Evolutionary conservation across 1,140 invertebrate species (phyloP), one percentile per base, ranked within the genome.

Genomic region (Zaprionus davidi): DNA sequence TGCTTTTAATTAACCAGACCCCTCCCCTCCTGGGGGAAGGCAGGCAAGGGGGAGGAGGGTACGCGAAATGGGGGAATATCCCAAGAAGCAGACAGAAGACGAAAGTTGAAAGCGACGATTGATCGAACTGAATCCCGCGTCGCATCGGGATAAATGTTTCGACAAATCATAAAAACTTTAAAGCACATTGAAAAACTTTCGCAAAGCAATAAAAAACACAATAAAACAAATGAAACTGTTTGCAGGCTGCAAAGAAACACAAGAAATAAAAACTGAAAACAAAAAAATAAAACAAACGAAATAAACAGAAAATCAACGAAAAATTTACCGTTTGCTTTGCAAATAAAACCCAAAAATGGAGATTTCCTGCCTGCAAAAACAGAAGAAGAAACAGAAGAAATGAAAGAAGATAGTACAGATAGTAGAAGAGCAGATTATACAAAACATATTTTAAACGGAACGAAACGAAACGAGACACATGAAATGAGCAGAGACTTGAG

Each of bases 261-360:
- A 28, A 7, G 41, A 79, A 73, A 71, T 20, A 68, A 59, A 67
- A 78, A 66, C 51, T 66, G 31, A 60, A 71, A 71, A 71, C 34
- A 71, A 69, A 81, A 36, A 57, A 66, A 81, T 31, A 57, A 58
- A 57, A 51, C 31, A 34, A 34, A 34, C 31, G 15, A 64, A 20
- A 76, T 28, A 67, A 70, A 65, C 68, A 78, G 24, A 26, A 77
- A 64, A 77, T 15, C 44, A 24, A 64, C 49, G 41, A 60, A 66
- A 83, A 92, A 83, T 80, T 91, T 92, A 92, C 91, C 91, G 91
- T 92, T 92, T 82, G 91, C 85, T 91, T 92, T 92, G 87, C 91
- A 92, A 92, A 92, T 92, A 72, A 92, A 92, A 88, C 91, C 91
- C 91, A 92, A 92, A 92, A 92, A 92, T 82, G 91, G 91, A 81